phyloP scores from a whole-genome alignment of 1,140 invertebrate species.

The Bombus pyrosoma region DNA sequence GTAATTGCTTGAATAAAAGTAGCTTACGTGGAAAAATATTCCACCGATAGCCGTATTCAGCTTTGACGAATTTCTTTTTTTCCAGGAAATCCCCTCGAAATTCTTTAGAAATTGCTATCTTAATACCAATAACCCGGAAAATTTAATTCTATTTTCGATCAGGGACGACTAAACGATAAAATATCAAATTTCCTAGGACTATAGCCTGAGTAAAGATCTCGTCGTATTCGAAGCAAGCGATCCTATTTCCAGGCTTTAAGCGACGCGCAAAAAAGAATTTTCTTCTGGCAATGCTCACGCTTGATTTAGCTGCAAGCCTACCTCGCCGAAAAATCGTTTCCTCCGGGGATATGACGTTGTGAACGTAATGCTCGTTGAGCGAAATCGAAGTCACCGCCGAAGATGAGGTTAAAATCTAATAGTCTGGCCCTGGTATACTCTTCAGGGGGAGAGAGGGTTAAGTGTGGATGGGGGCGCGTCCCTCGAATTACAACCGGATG shows the following conservation, averaged over 20 bases:
- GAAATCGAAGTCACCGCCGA: conserved; percentile 70
- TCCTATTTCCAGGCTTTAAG: not conserved
- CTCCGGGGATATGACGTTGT: conserved; percentile 69
- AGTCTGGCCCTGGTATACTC: conserved; percentile 66
- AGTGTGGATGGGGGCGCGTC: conserved; percentile 52
- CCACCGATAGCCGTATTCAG: too few relatives aligned
- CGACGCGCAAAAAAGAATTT: conserved; percentile 11
- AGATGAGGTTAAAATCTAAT: conserved; percentile 81
- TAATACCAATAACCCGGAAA: not conserved
- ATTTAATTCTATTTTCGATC: conserved; percentile 25
- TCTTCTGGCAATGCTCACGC: conserved; percentile 51
- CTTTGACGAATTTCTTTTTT: not conserved
- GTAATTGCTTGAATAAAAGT: not conserved
- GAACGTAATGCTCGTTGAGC: conserved; percentile 69
- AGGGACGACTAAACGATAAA: not conserved
- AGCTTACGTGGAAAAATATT: not conserved
- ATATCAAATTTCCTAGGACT: conserved; percentile 1
- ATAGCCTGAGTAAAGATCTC: not conserved
- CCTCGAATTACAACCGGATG: conserved; percentile 73
- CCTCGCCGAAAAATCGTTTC: conserved; percentile 66
- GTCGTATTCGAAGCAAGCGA: not conserved
- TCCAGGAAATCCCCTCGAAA: too few relatives aligned
- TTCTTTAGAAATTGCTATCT: not conserved
- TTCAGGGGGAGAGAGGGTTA: conserved; percentile 8
- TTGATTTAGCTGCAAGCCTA: conserved; percentile 52